Conservation (phyloP, 1,140 invertebrate species). For the Drosophila littoralis region DNA sequence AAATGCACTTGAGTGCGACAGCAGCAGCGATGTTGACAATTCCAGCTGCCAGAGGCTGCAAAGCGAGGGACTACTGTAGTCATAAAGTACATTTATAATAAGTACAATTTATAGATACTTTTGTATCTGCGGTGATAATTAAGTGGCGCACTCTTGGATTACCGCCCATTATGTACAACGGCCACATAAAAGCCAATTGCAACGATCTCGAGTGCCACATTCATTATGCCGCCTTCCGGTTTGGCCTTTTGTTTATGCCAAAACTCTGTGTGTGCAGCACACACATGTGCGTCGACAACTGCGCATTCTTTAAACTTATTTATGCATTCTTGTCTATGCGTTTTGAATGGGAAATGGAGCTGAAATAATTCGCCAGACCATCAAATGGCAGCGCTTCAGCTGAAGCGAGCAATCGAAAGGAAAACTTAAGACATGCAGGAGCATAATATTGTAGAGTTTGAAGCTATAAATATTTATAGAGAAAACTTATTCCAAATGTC, state of each 20-base stretch:
- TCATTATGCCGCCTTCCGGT: conserved; percentile 31
- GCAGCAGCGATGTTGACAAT: conserved; percentile 7
- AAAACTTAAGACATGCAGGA: no score
- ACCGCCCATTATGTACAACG: conserved; percentile 52
- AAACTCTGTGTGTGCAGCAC: conserved; percentile 13
- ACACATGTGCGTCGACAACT: background rate
- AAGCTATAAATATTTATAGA: no score
- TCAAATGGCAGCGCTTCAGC: background rate
- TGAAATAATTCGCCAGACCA: conserved; percentile 29
- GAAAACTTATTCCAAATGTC: no score
- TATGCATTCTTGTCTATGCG: conserved; percentile 42
- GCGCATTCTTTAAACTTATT: conserved; percentile 33
- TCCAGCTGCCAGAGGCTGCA: conserved; percentile 18
- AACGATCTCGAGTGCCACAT: conserved; percentile 29
- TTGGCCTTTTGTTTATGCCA: conserved; percentile 40
- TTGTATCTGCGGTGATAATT: conserved; percentile 51
- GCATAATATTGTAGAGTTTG: no score
- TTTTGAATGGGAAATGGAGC: conserved; percentile 15
- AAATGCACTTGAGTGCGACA: conserved; percentile 72
- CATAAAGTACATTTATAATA: conserved; percentile 32
- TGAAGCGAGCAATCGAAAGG: background rate
- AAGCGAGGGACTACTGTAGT: conserved; percentile 23
- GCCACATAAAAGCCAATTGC: conserved; percentile 27
- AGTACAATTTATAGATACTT: conserved; percentile 37
- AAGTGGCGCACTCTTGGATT: conserved; percentile 52